Evolutionary conservation across 2,113 vertebrate species (phyloP).

Genomic region (Chaetura pelagica): DNA sequence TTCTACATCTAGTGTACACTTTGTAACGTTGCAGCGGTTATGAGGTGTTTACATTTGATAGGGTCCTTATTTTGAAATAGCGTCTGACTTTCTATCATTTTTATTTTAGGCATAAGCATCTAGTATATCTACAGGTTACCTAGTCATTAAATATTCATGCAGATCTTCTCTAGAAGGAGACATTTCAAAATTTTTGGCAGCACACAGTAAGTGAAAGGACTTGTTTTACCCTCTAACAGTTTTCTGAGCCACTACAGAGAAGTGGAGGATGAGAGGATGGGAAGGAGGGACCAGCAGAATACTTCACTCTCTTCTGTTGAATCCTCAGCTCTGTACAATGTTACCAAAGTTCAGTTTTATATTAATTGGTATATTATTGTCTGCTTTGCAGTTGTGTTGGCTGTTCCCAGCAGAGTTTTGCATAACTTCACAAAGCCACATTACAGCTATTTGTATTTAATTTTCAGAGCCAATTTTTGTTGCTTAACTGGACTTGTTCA

Average conservation of each 20-base stretch:
- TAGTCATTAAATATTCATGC: neutral
- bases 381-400: neutral
- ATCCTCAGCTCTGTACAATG: neutral
- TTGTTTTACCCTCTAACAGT: neutral
- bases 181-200: neutral
- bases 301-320: neutral
- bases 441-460: neutral
- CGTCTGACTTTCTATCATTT: neutral
- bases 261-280: neutral
- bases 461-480: neutral
- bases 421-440: neutral
- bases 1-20: neutral
- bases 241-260: neutral
- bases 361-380: neutral
- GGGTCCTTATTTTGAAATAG: neutral
- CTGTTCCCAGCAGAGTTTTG: neutral
- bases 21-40: neutral
- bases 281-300: neutral
- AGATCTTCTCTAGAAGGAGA: neutral
- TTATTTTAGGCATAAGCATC: neutral
- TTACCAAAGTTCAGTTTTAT: neutral
- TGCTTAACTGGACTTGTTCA: neutral
- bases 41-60: neutral
- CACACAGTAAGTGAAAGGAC: neutral
- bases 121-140: neutral